Evolutionary conservation across 2,113 vertebrate genomes (phyloP).

Genomic region (Strix aluco): DNA sequence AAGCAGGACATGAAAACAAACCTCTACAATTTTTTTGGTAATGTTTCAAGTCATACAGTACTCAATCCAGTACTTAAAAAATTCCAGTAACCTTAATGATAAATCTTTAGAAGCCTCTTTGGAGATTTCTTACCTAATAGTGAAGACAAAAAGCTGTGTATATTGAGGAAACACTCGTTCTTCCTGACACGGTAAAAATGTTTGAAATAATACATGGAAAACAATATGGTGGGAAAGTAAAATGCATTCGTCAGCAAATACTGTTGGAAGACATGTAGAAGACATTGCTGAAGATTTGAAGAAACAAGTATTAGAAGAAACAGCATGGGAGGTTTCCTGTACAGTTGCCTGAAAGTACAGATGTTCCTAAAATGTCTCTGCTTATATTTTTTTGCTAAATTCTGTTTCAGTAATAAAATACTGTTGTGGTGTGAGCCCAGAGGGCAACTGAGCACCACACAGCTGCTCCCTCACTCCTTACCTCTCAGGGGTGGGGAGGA

Average conservation of each 20-base stretch:
- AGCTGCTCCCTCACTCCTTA: too few relatives aligned
- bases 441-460: too few relatives aligned
- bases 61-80: neutral
- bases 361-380: neutral
- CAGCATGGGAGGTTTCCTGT: rapidly evolving
- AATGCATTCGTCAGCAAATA: neutral
- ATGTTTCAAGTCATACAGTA: neutral
- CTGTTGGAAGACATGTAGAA: neutral
- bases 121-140: neutral
- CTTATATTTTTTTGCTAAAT: neutral
- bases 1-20: neutral
- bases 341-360: neutral
- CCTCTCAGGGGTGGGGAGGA: too few relatives aligned
- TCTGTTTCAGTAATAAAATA: neutral
- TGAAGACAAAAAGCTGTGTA: neutral
- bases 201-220: neutral
- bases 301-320: neutral
- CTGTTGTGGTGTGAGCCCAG: too few relatives aligned
- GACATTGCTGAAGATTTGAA: neutral
- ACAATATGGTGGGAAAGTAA: neutral
- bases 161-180: neutral
- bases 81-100: neutral
- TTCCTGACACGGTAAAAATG: neutral
- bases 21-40: neutral
- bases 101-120: neutral